Evolutionary conservation across 2,113 vertebrate genomes (phyloP), one percentile per base, ranked within the genome.

Genomic region (Bucco capensis): DNA sequence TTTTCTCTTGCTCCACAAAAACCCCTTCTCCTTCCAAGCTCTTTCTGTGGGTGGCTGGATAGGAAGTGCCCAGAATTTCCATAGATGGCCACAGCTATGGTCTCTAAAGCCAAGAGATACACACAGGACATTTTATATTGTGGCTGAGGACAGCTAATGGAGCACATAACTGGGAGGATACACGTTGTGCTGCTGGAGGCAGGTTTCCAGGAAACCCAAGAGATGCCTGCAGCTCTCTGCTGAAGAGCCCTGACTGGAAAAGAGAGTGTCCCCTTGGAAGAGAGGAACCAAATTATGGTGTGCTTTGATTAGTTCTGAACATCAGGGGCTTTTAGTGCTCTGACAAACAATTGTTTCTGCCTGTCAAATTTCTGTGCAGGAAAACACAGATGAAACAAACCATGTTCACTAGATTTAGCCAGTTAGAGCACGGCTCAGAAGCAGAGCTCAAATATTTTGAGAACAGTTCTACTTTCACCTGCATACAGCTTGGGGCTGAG

Each of bases 241-340:
- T 50, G 49, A 22, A 19, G 22, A 31, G 31, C 46, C 47, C 30
- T 70, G 27, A 30, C 40, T 46, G 31, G 66, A 54, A 60, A 56
- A 28, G 49, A 71, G 40, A 46, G 28, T 14, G 49, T 86, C 66
- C 31, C 40, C 49, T 87, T 4, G 2, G 31, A 31, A n/a, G 28
- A 0, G 8, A 42, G 38, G n/a, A 88, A 42, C 42, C 0, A 0
- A 61, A 56, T 69, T 54, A 24, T 2, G 3, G 18, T 4, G 1
- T 24, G 35, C 17, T 62, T 67, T 50, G 56, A 78, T 69, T 35
- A 23, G 53, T 61, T 19, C 62, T 58, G 81, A 85, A 40, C 25
- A 13, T 54, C 33, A 72, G 40, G 33, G 31, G 24, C 70, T 90
- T 54, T 86, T 75, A 86, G 42, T 49, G 40, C 66, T 89, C 65